Evolutionary conservation across 2,888 invertebrate genomes (phyloP), one percentile per base, ranked within the genome.

Genomic region (Oscheius sp.): DNA sequence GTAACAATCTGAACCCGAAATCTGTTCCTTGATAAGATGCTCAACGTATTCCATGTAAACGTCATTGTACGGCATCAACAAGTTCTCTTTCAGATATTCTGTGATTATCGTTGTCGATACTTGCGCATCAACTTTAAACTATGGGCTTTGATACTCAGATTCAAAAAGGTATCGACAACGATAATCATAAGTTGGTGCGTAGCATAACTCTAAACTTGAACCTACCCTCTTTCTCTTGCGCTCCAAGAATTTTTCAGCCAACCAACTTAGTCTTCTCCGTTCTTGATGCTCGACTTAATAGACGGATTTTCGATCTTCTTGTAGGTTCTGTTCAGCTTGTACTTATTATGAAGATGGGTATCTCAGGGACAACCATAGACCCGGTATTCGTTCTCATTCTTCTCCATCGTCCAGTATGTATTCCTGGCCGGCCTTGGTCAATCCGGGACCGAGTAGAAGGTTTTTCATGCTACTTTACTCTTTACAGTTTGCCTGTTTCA

Each of bases 31-130:
- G 21, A 79, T 79, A 29, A 63, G 35, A 42, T 68, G 55, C 21
- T 79, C 60, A 11, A 79, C 51, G 58, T 76, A 78, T 62, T 73
- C 70, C 37, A 55, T 65, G 53, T 76, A 75, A 21, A 66, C 62
- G 62, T 79, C 78, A 70, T 76, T 79, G 65, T 70, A 70, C 13
- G 75, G 73, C 11, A 74, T 33, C 37, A 79, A 42, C 11, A 76
- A 75, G 74, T 79, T 63, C 50, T 66, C 47, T 35, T 58, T 63
- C 58, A 79, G 48, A 21, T 48, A 72, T 32, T 60, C 62, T 9
- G 72, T 50, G 53, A 72, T 21, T 21, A 21, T 21, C 21, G 21
- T 21, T 21, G 21, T 21, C 21, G 21, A 10, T 48, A 5, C 21
- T 62, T 35, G 33, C 50, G 21, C 21, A 21, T 21, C 21, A 21